These are phyloP conservation scores for Hermaeophaga mercurialis DNA, from an alignment of 2,888 invertebrate species.

Conservation along the genomic window DNA sequence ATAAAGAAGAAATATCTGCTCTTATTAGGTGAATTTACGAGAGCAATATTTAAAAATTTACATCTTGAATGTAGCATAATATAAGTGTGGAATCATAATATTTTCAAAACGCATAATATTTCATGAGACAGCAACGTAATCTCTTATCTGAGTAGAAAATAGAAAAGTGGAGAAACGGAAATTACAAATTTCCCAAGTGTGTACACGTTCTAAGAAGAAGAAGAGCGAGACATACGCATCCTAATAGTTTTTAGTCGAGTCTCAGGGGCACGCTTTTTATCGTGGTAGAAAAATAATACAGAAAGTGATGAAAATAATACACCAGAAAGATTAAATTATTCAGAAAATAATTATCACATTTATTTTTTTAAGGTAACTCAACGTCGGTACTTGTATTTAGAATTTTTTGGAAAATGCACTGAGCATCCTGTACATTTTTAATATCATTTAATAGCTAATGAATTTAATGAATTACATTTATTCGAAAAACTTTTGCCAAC, in stretches of 20 bases:
- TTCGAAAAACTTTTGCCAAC: no score
- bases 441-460: no score
- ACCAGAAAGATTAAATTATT: no score
- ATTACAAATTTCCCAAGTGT: conserved; percentile 52
- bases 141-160: conserved; percentile 46
- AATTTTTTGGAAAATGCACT: no score
- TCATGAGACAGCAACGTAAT: conserved; percentile 40
- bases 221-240: conserved; percentile 50
- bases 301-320: no score
- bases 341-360: no score
- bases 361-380: no score
- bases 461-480: no score
- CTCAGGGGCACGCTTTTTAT: background rate
- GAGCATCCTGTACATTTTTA: no score
- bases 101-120: conserved; percentile 37
- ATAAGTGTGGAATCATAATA: conserved; percentile 34
- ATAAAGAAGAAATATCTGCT: conserved; percentile 26
- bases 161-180: conserved; percentile 46
- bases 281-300: background rate
- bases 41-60: conserved; percentile 32
- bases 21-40: conserved; percentile 24
- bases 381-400: no score
- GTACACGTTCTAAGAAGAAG: conserved; percentile 44
- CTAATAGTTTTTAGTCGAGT: conserved; percentile 47
- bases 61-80: conserved; percentile 16